phyloP scores from a whole-genome alignment of 2,113 vertebrate species.

The Probosciger aterrimus region DNA sequence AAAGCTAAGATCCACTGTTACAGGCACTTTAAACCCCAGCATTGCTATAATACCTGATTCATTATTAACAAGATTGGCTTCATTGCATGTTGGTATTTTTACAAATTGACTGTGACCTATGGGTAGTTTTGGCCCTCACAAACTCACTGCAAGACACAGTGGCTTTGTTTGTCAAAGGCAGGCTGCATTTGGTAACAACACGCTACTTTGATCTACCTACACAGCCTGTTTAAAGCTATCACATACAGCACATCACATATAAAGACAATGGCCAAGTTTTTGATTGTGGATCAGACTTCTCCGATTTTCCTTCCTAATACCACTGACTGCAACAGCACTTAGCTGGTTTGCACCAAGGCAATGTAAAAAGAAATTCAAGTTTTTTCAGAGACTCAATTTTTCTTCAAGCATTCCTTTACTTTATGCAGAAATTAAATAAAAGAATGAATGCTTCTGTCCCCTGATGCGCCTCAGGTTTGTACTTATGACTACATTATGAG shows the following conservation, averaged over 20 bases:
- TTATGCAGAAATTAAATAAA: neutral
- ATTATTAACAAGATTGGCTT: constrained; percentile 41
- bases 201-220: neutral
- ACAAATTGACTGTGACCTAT: neutral
- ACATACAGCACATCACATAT: fast-evolving
- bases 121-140: neutral
- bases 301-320: neutral
- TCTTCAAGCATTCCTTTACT: neutral
- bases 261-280: neutral
- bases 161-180: neutral
- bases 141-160: neutral
- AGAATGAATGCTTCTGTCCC: neutral
- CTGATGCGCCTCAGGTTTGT: neutral
- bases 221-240: neutral
- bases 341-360: neutral
- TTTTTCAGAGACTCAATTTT: neutral
- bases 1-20: constrained; percentile 2
- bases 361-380: neutral
- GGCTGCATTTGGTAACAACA: neutral
- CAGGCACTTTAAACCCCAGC: constrained; percentile 13
- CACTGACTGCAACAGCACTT: neutral
- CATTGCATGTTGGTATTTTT: neutral
- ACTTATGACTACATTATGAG: neutral
- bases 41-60: constrained; percentile 1
- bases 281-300: neutral